Percentiles rank a stretch among this genome's conserved stretches.
Evolutionary conservation across 2,113 vertebrate species (phyloP).

Genomic region (Mastomys natalensis): DNA sequence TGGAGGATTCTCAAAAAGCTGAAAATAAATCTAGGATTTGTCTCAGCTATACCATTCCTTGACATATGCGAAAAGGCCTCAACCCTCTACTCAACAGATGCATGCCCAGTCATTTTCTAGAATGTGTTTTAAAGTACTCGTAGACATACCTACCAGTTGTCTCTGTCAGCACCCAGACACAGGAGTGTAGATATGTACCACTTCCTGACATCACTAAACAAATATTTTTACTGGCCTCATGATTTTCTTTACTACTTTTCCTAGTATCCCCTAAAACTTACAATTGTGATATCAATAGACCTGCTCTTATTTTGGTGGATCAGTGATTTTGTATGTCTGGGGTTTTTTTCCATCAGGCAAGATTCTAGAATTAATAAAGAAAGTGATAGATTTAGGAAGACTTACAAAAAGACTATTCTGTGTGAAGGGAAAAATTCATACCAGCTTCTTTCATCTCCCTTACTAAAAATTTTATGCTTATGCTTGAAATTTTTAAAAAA

Average conservation of each 20-base stretch:
- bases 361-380: not conserved
- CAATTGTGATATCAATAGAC: not conserved
- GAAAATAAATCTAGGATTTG: not conserved
- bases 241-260: not conserved
- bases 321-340: not conserved
- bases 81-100: not conserved
- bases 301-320: too few relatives aligned
- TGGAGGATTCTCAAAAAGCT: not conserved
- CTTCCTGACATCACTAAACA: not conserved
- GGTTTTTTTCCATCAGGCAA: not conserved
- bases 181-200: not conserved
- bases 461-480: not conserved
- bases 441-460: not conserved
- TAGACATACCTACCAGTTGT: not conserved
- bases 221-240: not conserved
- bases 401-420: not conserved
- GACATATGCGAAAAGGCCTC: not conserved
- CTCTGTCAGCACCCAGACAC: not conserved
- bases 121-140: not conserved
- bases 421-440: not conserved
- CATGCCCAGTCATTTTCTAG: not conserved
- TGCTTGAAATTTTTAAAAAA: not conserved
- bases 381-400: not conserved
- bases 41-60: not conserved
- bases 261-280: not conserved